These are phyloP conservation scores for Catamblyrhynchus diadema DNA, from an alignment of 2,797 vertebrate species.

Conservation along the genomic window DNA sequence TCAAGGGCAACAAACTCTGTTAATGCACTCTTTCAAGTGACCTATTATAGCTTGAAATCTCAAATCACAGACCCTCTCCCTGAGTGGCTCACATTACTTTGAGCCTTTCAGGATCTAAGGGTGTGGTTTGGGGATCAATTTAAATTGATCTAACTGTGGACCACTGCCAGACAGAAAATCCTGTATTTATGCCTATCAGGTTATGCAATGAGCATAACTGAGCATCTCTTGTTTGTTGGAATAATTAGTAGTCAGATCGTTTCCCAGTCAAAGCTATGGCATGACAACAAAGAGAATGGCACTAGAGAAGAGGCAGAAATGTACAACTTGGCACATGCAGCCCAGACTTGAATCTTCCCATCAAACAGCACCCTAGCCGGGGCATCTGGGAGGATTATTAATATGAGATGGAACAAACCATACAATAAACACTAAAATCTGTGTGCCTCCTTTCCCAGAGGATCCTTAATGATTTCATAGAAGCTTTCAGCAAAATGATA, in stretches of 20 bases:
- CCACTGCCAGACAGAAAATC: neutral
- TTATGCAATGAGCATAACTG: neutral
- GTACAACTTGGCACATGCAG: neutral
- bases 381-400: slow-evolving; percentile 32
- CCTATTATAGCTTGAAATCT: neutral
- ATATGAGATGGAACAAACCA: slow-evolving; percentile 2
- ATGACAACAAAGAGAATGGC: neutral
- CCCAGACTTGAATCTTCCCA: neutral
- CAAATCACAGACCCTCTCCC: neutral
- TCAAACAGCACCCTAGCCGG: neutral
- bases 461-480: neutral
- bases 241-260: neutral
- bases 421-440: slow-evolving; percentile 24
- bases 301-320: neutral
- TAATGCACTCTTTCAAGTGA: neutral
- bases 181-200: neutral
- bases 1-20: slow-evolving; percentile 1
- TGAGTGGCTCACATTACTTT: neutral
- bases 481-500: neutral
- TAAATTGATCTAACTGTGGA: neutral
- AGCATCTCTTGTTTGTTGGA: neutral
- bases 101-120: neutral
- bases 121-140: slow-evolving; percentile 41
- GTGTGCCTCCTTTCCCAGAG: neutral
- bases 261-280: neutral